Evolutionary conservation across 1,140 invertebrate species (phyloP).

Genomic region (Drosophila kanapiae): DNA sequence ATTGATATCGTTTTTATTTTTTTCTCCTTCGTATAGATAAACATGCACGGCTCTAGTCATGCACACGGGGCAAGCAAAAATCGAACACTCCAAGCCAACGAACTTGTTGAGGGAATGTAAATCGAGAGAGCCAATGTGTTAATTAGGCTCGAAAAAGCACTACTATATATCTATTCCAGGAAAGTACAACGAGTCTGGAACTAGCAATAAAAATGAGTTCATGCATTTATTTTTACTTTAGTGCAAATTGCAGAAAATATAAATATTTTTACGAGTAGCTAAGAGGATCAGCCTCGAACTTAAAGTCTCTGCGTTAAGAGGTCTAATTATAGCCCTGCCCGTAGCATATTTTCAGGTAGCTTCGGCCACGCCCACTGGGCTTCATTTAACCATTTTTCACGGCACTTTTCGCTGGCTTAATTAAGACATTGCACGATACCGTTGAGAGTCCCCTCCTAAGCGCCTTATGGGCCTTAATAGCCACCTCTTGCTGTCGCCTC

Average conservation of each 20-base stretch:
- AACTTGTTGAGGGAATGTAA: constrained; percentile 43
- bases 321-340: constrained; percentile 9
- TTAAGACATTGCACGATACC: constrained; percentile 53
- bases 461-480: constrained; percentile 27
- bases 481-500: constrained; percentile 45
- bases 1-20: constrained; percentile 44
- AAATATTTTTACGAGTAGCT: background rate
- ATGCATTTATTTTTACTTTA: background rate
- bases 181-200: background rate
- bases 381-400: constrained; percentile 44
- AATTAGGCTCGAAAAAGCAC: constrained; percentile 6
- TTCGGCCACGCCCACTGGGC: constrained; percentile 35
- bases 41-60: constrained; percentile 46
- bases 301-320: background rate
- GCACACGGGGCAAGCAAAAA: constrained; percentile 25
- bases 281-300: background rate
- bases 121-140: constrained; percentile 15
- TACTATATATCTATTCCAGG: background rate
- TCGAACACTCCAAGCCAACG: constrained; percentile 48
- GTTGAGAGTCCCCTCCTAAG: constrained; percentile 46
- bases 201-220: background rate
- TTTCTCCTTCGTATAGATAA: constrained; percentile 30
- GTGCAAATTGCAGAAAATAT: background rate
- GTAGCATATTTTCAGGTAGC: constrained; percentile 13
- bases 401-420: constrained; percentile 53